Base-by-base conservation (phyloP, 2,797 vertebrate genomes). In the Furcifer pardalis region DNA sequence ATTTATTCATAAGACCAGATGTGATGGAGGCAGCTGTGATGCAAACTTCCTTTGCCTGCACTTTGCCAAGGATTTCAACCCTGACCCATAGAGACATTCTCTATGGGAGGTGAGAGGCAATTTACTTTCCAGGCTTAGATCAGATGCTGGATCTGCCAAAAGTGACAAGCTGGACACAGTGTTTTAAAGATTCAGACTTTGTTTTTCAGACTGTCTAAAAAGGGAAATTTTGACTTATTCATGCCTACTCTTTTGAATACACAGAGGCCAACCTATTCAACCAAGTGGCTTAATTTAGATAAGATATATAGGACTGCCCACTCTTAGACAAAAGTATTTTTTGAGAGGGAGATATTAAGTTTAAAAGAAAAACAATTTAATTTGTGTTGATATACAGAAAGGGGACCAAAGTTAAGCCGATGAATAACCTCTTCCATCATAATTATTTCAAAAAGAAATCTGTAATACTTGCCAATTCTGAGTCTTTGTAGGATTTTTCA, bases 71-170 rank as follows among this genome's bases (percentile, higher is more conserved):
- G 91, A 92, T 91, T 92, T 89, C 91, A 81, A 73, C 89, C 79
- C 88, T 89, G 82, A 95, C 91, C 91, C 89, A 86, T 62, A 84
- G 83, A 92, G 89, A 91, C 80, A 84, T 89, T 94, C 91, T 91
- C 92, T 93, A 92, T 91, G 83, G 93, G 89, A 95, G 92, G 90
- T 90, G 84, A 90, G 89, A 91, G 87, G 88, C 37, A 73, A 90
- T 81, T 88, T 76, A 92, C 87, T 93, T 94, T 94, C 93, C 91
- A 92, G 86, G 89, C 91, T 94, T 95, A 94, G 91, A 89, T 93
- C 89, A 94, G 92, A 87, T 92, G 87, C 84, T 73, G 68, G 89
- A 87, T 87, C 87, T 80, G 72, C 89, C 91, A 94, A 89, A 86
- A 89, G 89, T 65, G 30, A 94, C 91, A 93, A 91, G 90, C 80